phyloP scores from a whole-genome alignment of 2,888 invertebrate genomes.

The Drosophila maculinotata region DNA sequence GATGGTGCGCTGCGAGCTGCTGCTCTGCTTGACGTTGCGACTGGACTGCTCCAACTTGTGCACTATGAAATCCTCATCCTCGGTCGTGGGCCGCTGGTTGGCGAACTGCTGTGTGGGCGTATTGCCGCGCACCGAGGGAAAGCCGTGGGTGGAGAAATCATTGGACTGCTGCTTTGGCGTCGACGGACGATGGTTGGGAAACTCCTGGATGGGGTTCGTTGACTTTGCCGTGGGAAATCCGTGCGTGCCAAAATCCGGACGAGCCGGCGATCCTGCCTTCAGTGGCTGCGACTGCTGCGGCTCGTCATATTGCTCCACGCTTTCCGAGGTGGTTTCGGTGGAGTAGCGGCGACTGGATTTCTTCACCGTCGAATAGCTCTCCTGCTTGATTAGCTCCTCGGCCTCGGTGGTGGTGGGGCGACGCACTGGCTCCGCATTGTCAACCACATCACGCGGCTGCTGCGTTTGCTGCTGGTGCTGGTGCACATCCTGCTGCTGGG shows the following conservation, averaged over 20 bases:
- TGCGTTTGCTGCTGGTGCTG: slow-evolving; percentile 14
- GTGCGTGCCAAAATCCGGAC: slow-evolving; percentile 71
- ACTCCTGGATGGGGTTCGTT: slow-evolving; percentile 77
- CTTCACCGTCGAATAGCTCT: slow-evolving; percentile 79
- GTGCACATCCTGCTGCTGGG: slow-evolving; percentile 48
- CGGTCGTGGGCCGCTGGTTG: slow-evolving; percentile 58
- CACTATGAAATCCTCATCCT: slow-evolving; percentile 72
- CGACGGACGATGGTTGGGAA: slow-evolving; percentile 61
- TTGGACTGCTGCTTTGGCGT: slow-evolving; percentile 46
- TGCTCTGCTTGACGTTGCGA: slow-evolving; percentile 71
- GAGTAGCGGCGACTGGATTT: slow-evolving; percentile 82
- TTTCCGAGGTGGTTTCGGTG: slow-evolving; percentile 83
- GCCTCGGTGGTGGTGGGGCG: slow-evolving; percentile 48
- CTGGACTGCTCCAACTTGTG: slow-evolving; percentile 74
- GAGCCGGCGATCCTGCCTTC: slow-evolving; percentile 28
- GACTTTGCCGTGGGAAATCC: slow-evolving; percentile 78
- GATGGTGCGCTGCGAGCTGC: slow-evolving; percentile 68
- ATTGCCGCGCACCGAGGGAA: slow-evolving; percentile 76
- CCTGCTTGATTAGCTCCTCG: slow-evolving; percentile 65
- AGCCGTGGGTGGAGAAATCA: slow-evolving; percentile 79
- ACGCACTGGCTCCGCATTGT: slow-evolving; percentile 74
- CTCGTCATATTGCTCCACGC: slow-evolving; percentile 75
- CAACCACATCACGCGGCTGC: slow-evolving; percentile 72
- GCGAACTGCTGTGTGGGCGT: slow-evolving; percentile 75
- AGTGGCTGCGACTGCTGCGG: slow-evolving; percentile 31